A percentile compares a stretch with the other conserved stretches of the same genome.
These are phyloP conservation scores for Beris morrisii DNA, from an alignment of 2,888 invertebrate species.

Conservation along the genomic window DNA sequence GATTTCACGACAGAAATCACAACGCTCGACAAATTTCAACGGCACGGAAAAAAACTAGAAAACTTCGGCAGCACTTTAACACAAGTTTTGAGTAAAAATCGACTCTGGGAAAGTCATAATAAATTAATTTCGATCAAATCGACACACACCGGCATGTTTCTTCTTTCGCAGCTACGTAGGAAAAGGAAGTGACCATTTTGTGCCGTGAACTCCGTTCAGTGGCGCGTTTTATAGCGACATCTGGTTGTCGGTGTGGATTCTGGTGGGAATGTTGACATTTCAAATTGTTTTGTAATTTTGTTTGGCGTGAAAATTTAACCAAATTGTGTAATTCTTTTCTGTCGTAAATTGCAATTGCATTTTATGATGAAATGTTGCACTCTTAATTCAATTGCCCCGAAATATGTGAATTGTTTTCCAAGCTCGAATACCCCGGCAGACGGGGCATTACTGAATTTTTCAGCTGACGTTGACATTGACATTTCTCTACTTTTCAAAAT, in stretches of 20 bases:
- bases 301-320: too few relatives aligned
- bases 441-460: too few relatives aligned
- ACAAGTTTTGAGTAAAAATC: conserved; percentile 12
- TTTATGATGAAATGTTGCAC: too few relatives aligned
- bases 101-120: conserved; percentile 11
- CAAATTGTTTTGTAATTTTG: too few relatives aligned
- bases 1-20: conserved; percentile 5
- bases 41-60: background rate
- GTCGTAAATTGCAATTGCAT: too few relatives aligned
- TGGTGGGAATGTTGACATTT: too few relatives aligned
- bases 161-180: conserved; percentile 56
- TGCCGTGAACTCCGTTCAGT: conserved; percentile 16
- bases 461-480: too few relatives aligned
- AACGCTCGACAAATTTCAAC: background rate
- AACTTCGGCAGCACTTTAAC: conserved; percentile 10
- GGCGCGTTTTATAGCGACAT: conserved; percentile 15
- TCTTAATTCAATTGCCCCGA: too few relatives aligned
- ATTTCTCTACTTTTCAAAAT: too few relatives aligned
- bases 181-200: conserved; percentile 51
- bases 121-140: conserved; percentile 7
- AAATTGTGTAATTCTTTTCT: too few relatives aligned
- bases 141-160: conserved; percentile 57
- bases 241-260: conserved; percentile 1
- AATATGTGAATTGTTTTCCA: too few relatives aligned
- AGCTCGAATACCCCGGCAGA: too few relatives aligned